A percentile compares a stretch with the other conserved stretches of the same genome.
Evolutionary conservation across 1,140 invertebrate genomes (phyloP).

Genomic region (Aplysia californica): DNA sequence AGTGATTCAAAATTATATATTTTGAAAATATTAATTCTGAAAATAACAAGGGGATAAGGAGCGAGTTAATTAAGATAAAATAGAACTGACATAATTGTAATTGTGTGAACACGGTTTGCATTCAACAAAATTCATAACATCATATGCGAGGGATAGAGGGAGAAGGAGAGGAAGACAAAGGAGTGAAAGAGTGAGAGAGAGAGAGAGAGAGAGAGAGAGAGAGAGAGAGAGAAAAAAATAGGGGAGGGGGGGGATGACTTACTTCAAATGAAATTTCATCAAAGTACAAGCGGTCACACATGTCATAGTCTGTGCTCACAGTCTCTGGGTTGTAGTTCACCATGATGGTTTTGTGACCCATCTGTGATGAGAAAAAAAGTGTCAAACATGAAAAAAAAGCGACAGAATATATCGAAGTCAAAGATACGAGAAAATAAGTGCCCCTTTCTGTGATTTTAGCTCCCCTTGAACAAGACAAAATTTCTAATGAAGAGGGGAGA

Average conservation of each 20-base stretch:
- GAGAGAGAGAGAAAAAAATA: too few species aligned
- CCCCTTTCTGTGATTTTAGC: too few species aligned
- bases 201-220: too few species aligned
- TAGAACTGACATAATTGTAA: not conserved
- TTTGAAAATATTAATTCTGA: not conserved
- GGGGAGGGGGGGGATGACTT: too few species aligned
- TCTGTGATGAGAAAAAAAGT: slow-evolving; percentile 43
- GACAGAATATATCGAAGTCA: not conserved
- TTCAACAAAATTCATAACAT: too few species aligned
- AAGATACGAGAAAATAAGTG: not conserved
- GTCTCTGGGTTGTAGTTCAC: slow-evolving; percentile 99
- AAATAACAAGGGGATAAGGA: not conserved
- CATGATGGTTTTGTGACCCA: slow-evolving; percentile 89
- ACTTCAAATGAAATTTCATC: slow-evolving; percentile 99
- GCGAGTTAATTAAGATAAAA: not conserved
- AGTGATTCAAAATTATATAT: too few species aligned
- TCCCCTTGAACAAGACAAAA: too few species aligned
- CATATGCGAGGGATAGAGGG: too few species aligned
- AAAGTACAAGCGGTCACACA: slow-evolving; percentile 98
- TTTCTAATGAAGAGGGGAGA: too few species aligned
- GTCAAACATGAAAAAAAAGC: not conserved
- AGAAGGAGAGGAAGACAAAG: too few species aligned
- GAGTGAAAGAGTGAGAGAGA: too few species aligned
- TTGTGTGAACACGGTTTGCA: too few species aligned
- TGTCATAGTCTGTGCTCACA: slow-evolving; percentile 99